These are phyloP conservation scores for Tragulus kanchil DNA, from an alignment of 2,113 vertebrate genomes.

Conservation along the genomic window DNA sequence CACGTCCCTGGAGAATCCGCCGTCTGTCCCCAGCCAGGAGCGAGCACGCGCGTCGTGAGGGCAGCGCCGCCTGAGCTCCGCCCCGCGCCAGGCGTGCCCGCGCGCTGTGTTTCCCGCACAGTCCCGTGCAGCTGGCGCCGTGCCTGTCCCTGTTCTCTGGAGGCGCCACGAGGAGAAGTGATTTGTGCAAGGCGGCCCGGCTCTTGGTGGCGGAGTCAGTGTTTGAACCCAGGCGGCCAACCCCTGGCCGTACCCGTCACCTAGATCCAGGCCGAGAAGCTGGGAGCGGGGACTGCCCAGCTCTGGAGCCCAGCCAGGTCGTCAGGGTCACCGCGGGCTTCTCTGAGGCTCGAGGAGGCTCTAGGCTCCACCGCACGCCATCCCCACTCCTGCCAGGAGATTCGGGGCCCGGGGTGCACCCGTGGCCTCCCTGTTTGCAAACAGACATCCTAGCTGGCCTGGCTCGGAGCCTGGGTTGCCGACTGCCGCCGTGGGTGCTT, in stretches of 20 bases:
- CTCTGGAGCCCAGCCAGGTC: not conserved
- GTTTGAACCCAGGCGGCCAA: not conserved
- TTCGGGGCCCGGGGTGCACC: not conserved
- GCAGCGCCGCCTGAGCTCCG: accelerated
- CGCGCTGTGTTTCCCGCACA: accelerated
- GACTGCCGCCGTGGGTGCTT: not conserved
- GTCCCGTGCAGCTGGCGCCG: accelerated
- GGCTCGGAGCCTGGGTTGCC: not conserved
- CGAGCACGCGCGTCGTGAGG: accelerated
- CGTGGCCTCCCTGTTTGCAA: not conserved
- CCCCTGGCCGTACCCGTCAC: not conserved
- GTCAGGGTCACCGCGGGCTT: not conserved
- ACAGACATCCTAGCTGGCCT: not conserved
- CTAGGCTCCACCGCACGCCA: not conserved
- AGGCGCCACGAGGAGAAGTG: not conserved
- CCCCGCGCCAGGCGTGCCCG: not conserved
- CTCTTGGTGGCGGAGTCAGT: not conserved
- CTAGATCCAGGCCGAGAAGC: not conserved
- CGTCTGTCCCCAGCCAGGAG: accelerated
- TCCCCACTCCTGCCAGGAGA: not conserved
- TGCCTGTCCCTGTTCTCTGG: not conserved
- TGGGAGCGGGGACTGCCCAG: not conserved
- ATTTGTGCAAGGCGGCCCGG: not conserved
- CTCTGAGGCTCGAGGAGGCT: not conserved
- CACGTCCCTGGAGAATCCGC: not conserved